Evolutionary conservation across 2,113 vertebrate species (phyloP).

Genomic region (Australoheros scitulus): DNA sequence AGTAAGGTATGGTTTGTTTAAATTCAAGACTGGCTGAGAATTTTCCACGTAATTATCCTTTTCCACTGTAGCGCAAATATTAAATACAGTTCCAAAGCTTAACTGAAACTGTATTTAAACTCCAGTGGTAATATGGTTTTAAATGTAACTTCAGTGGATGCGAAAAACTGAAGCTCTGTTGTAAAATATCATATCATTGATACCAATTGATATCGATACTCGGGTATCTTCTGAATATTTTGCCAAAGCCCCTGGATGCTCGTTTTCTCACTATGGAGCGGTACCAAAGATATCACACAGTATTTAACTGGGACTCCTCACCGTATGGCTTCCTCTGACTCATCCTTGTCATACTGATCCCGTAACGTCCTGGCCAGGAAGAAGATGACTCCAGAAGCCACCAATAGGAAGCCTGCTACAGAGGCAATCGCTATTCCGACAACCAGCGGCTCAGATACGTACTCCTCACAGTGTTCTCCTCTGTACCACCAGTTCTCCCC

Average conservation of each 20-base stretch:
- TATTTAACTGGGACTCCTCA: constrained; percentile 65
- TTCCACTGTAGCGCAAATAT: neutral
- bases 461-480: constrained; percentile 94
- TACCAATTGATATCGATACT: neutral
- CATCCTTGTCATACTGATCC: constrained; percentile 87
- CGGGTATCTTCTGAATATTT: neutral
- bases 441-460: constrained; percentile 91
- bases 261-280: too few species aligned
- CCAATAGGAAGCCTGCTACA: constrained; percentile 88
- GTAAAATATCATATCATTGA: neutral
- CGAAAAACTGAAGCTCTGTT: neutral
- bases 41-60: neutral
- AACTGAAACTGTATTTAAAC: neutral
- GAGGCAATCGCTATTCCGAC: constrained; percentile 90
- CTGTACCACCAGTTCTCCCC: constrained; percentile 97
- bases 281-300: too few species aligned
- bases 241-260: too few species aligned
- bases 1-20: neutral
- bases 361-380: constrained; percentile 88
- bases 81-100: neutral
- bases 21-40: neutral
- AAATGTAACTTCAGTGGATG: neutral
- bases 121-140: too few species aligned
- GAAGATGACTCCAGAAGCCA: constrained; percentile 87
- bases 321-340: constrained; percentile 85